Percentiles rank a stretch among this genome's conserved stretches.
Evolutionary conservation across 2,113 vertebrate genomes (phyloP).

Genomic region (Vidua macroura): DNA sequence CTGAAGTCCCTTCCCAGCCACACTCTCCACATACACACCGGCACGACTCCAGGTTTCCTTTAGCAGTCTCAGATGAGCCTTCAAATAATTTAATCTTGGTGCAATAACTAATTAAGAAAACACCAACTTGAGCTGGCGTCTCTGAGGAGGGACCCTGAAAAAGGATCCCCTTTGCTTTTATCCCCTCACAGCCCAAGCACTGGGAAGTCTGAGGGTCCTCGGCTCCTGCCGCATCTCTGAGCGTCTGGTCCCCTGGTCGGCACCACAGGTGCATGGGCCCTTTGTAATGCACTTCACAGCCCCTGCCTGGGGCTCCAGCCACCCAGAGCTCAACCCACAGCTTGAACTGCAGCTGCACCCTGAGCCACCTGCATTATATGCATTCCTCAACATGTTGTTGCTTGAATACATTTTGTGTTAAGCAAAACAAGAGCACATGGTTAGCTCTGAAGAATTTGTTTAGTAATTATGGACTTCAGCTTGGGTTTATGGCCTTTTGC

Average conservation of each 20-base stretch:
- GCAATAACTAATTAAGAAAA: background rate
- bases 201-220: rapidly evolving
- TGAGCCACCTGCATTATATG: background rate
- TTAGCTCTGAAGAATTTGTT: background rate
- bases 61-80: background rate
- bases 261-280: rapidly evolving
- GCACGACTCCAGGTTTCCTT: background rate
- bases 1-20: background rate
- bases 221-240: background rate
- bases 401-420: background rate
- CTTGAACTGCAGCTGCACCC: background rate
- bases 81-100: background rate
- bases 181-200: background rate
- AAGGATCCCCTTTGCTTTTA: background rate
- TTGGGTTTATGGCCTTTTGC: background rate
- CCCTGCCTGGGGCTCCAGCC: background rate
- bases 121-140: background rate
- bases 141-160: background rate
- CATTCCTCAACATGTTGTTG: background rate
- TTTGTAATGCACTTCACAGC: background rate
- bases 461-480: background rate
- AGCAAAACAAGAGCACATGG: background rate
- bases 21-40: too few species aligned
- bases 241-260: rapidly evolving
- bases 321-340: background rate